Base-by-base conservation (phyloP, 2,113 vertebrate genomes). In the Lycaon pictus region DNA sequence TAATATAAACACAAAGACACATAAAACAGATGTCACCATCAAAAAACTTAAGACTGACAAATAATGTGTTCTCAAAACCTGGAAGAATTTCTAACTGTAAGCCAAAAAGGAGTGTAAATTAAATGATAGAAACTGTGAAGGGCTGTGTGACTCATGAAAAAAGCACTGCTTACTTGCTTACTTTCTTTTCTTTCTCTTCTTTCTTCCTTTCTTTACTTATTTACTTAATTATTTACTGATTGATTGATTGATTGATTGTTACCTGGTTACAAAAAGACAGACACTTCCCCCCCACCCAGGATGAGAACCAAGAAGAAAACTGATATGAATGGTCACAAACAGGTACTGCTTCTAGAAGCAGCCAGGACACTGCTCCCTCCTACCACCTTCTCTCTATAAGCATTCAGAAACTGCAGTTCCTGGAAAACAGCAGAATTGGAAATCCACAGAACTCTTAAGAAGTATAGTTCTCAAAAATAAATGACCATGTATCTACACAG, bases 11-110 rank as follows among this genome's bases (percentile, higher is more conserved):
- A 85, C 48, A 9, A 72, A 88, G 55, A 86, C 27, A 71, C 0
- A 71, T 17, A 62, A 86, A 93, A 74, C 4, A 94, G 69, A 89
- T 53, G 37, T 27, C 20, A 72, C n/a, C 25, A 94, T 82, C 53
- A 95, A 89, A 96, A 96, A 96, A 56, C 29, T 23, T 37, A 72
- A 25, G 12, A 32, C 13, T 74, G 71, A 82, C 15, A 79, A 88
- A 74, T 20, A 29, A 53, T 23, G 2, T 63, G 63, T 3, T 79
- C 6, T 62, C 60, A 71, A 95, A 97, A 85, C 84, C 91, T 85
- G 22, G 32, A 92, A 80, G 29, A 48, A 63, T 29, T 51, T 88
- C 76, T 93, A 93, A 94, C 6, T 65, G 1, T n/a, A 35, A 65
- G 19, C 69, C 58, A 85, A 77, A 79, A 79, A 93, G 32, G 27